These are phyloP conservation scores for Streptopelia turtur DNA, from an alignment of 2,797 vertebrate species.

Conservation along the genomic window DNA sequence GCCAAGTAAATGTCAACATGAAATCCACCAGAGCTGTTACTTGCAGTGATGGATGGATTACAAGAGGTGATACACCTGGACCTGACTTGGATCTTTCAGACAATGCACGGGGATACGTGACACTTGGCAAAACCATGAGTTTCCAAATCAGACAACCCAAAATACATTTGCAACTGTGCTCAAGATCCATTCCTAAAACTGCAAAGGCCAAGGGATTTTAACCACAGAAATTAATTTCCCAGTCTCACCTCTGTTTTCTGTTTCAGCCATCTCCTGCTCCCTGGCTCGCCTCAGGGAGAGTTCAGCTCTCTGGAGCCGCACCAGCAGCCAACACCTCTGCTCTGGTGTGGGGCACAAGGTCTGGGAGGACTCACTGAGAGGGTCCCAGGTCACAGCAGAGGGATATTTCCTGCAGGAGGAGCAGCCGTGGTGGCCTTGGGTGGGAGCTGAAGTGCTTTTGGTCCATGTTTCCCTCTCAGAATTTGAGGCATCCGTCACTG, in stretches of 20 bases:
- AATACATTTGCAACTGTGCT: not conserved
- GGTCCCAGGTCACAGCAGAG: too few species aligned
- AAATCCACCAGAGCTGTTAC: not conserved
- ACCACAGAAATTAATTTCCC: not conserved
- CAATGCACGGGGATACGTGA: not conserved
- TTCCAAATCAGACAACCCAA: not conserved
- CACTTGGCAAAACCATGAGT: not conserved
- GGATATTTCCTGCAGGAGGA: not conserved
- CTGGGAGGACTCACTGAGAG: too few species aligned
- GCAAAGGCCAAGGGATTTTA: not conserved
- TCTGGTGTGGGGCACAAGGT: rapidly evolving
- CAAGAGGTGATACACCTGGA: not conserved
- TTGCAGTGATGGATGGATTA: not conserved
- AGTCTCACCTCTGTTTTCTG: not conserved
- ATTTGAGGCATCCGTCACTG: too few species aligned
- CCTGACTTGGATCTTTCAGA: not conserved
- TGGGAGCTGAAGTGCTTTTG: not conserved
- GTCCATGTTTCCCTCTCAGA: not conserved
- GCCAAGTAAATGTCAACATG: constrained; percentile 15
- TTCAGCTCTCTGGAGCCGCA: not conserved
- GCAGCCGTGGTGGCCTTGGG: too few species aligned
- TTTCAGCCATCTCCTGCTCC: constrained; percentile 2
- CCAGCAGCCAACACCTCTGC: not conserved
- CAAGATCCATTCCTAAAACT: not conserved
- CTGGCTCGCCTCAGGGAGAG: not conserved